Percentiles rank a stretch among this genome's conserved stretches.
phyloP scores from a whole-genome alignment of 2,888 invertebrate species.

The Alitta virens region DNA sequence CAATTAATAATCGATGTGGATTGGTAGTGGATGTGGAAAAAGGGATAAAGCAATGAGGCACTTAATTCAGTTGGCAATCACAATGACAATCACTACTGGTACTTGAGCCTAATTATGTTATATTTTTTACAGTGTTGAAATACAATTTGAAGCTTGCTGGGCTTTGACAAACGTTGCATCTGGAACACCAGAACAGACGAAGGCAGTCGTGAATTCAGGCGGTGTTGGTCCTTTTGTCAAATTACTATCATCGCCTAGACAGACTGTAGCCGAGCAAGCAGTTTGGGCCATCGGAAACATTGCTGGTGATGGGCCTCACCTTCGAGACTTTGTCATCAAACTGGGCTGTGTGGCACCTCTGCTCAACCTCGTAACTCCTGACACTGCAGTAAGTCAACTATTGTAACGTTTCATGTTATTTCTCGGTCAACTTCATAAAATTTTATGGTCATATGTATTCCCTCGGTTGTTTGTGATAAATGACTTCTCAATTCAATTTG shows the following conservation, averaged over 20 bases:
- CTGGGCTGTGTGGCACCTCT: conserved; percentile 73
- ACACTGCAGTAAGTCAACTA: conserved; percentile 58
- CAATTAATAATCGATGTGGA: too few relatives aligned
- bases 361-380: conserved; percentile 67
- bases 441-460: too few relatives aligned
- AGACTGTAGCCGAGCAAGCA: conserved; percentile 69
- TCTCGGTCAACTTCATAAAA: too few relatives aligned
- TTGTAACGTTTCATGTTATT: too few relatives aligned
- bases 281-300: conserved; percentile 98
- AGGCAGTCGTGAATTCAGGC: conserved; percentile 80
- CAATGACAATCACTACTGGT: too few relatives aligned
- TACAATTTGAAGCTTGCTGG: conserved; percentile 94
- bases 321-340: conserved; percentile 78
- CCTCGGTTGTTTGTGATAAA: neutral
- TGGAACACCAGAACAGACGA: conserved; percentile 87
- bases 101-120: too few relatives aligned
- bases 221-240: conserved; percentile 79
- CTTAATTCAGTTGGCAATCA: too few relatives aligned
- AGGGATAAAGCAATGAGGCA: too few relatives aligned
- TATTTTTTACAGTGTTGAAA: conserved; percentile 45
- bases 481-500: neutral
- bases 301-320: conserved; percentile 67
- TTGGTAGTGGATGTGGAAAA: too few relatives aligned
- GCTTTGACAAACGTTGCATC: conserved; percentile 96
- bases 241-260: conserved; percentile 68